Base-by-base conservation (phyloP, 1,140 invertebrate genomes). In the Nasonia giraulti region DNA sequence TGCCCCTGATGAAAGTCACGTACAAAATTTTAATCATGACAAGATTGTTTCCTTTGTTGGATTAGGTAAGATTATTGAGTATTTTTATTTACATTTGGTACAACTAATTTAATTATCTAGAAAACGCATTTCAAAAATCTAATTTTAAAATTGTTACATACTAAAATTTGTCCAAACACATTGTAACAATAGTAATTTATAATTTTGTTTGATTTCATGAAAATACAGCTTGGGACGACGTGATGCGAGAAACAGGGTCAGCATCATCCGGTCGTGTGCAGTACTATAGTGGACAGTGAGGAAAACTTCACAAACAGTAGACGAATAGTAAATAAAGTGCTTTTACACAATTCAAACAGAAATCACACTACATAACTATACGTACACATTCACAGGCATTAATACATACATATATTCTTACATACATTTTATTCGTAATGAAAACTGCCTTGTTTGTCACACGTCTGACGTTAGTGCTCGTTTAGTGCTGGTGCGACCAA, bases 11-110 rank as follows among this genome's bases (percentile, higher is more conserved):
- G 87, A 89, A 37, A 85, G 90, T 66, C 90, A 91, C 81, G 88
- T 91, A 84, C 90, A 91, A 62, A 91, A 89, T 84, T 93, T 93
- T 88, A 94, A 95, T 87, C 93, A 95, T 88, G 94, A 95, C 87
- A 95, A 95, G 89, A 94, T 96, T 89, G 94, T 95, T 80, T 94
- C 94, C 87, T 96, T 94, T 89, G 94, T 96, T 87, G 94, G 94
- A 76, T 87, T 92, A 87, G 94, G 95, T 95, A 87, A 92, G 94
- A 91, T 85, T 79, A 1, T 83, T 74, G 47, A 20, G n/a, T 44
- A 55, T 14, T 82, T 83, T 78, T n/a, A 37, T 37, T 37, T 37
- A 37, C 33, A 37, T 37, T 37, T 37, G 3, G 5, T 4, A 37
- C 33, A 37, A 37, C 33, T 37, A 37, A 3, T 37, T 37, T 4